Evolutionary conservation across 2,888 invertebrate species (phyloP), one percentile per base, ranked within the genome.

Genomic region (Andrena flavipes): DNA sequence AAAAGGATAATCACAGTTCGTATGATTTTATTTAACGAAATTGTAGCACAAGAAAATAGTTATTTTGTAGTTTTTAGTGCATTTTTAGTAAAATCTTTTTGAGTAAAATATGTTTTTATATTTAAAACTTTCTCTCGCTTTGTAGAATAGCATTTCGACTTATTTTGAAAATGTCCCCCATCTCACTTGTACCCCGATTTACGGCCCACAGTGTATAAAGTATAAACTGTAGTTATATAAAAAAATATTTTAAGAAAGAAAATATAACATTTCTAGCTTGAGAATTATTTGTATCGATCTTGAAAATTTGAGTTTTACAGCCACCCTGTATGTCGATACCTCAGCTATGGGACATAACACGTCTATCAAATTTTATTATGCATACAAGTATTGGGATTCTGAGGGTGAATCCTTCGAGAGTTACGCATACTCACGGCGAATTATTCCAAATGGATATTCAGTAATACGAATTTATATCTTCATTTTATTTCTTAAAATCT

Each of bases 321-420:
- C 10, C 56, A 56, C 23, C 56, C 54, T 26, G 42, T 56, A 26
- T 13, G 13, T 56, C 23, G 56, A 8, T 56, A 13, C 10, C 10
- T 26, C 23, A 23, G 56, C 20, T 23, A 10, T 10, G 23, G 3
- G 10, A 23, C 56, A 23, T 26, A 56, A 4, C 23, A 10, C 1
- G 4, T 4, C 8, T 13, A 56, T 56, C 10, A 56, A 56, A 56
- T 56, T 56, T 56, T 56, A 56, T 56, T 56, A 26, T 56, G 56
- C 56, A 23, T 54, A 54, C 54, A 23, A 23, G 23, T 56, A 56
- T 56, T 56, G 56, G 23, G 26, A 23, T 56, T 10, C 23, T 1
- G 56, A 7, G 7, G 26, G 56, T 26, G 51, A 51, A 51, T 56
- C 56, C 56, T 56, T 56, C 56, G 56, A 56, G 26, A 56, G 10